Conservation (phyloP, 2,113 vertebrate species). For the Fregata magnificens region DNA sequence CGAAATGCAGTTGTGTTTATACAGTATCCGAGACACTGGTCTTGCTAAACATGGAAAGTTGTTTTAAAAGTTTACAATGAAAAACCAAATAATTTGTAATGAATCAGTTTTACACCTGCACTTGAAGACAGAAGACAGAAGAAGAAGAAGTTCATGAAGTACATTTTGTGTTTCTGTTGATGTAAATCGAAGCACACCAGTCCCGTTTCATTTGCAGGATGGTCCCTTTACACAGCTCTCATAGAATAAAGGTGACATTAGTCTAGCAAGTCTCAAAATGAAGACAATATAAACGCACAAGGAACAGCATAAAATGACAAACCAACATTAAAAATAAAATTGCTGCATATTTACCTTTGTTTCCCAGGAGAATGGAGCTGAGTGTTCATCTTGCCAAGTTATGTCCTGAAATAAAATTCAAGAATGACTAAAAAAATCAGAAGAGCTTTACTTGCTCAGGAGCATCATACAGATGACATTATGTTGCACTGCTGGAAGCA, state of each 20-base stretch:
- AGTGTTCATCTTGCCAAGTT: conserved; percentile 99
- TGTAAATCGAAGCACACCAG: neutral
- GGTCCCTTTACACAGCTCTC: neutral
- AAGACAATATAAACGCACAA: neutral
- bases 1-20: neutral
- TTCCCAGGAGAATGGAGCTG: conserved; percentile 97
- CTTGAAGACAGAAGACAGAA: neutral
- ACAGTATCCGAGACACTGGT: neutral
- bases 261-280: neutral
- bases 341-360: conserved; percentile 84
- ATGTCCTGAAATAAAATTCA: conserved; percentile 85
- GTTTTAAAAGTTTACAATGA: neutral
- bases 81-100: neutral
- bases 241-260: neutral
- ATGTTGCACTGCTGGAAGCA: neutral
- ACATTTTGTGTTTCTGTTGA: neutral
- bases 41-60: neutral
- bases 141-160: neutral
- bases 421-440: conserved; percentile 51
- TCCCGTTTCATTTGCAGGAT: neutral
- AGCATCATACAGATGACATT: neutral
- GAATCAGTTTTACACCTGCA: neutral
- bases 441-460: neutral
- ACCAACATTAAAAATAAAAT: neutral
- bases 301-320: neutral